Base-by-base conservation (phyloP, 2,888 invertebrate genomes). In the Coleophora flavipennella region DNA sequence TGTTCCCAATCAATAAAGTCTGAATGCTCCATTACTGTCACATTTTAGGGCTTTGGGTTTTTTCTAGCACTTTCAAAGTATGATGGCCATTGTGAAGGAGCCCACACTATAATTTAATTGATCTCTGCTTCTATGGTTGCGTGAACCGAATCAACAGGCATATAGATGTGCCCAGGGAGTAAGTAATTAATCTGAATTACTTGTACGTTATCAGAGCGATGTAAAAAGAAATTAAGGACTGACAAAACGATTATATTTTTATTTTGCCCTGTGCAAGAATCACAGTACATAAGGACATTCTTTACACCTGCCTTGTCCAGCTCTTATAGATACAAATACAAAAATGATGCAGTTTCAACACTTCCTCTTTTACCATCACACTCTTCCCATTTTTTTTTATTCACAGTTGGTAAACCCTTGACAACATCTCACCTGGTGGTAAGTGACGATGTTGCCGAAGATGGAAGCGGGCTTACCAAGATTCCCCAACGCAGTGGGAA, bases 151-250 rank as follows among this genome's bases (percentile, higher is more conserved):
- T 39, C 39, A 2, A 27, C 39, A n/a, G 35, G 56, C 62, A 20
- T 20, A 33, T 57, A 54, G 20, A 56, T 56, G 27, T 63, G 61
- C 8, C 61, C 60, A 1, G 56, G 46, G n/a, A 62, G 39, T 13
- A 64, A 41, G 37, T 46, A 62, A 36, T 56, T 59, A 3, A 65
- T 46, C 44, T 51, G 53, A 25, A 60, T 51, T 12, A n/a, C n/a
- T n/a, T n/a, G n/a, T n/a, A n/a, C n/a, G n/a, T n/a, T n/a, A n/a
- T n/a, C n/a, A n/a, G n/a, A n/a, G n/a, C n/a, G n/a, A n/a, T n/a
- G n/a, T n/a, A n/a, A n/a, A n/a, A n/a, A n/a, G n/a, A n/a, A n/a
- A n/a, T n/a, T n/a, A n/a, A n/a, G n/a, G n/a, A n/a, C n/a, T n/a
- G n/a, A 39, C 8, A 55, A 55, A 39, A 11, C 38, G 1, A 35